phyloP scores from a whole-genome alignment of 2,113 vertebrate genomes.

The Seriola aureovittata region DNA sequence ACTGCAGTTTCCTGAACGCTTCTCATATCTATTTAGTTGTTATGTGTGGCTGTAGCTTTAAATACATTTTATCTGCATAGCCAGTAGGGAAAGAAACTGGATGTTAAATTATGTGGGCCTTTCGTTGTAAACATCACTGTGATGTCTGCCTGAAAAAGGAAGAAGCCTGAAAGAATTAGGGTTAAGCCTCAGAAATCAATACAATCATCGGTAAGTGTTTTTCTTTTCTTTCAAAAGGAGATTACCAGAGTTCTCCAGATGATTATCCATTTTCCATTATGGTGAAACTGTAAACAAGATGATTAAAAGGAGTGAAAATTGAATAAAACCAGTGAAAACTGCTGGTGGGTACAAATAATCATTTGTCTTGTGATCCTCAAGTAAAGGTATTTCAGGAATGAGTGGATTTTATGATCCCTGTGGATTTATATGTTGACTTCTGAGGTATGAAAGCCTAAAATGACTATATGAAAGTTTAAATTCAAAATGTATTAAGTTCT shows the following conservation, averaged over 20 bases:
- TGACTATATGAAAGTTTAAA: conserved; percentile 27
- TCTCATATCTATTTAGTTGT: background rate
- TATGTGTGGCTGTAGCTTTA: background rate
- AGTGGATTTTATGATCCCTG: conserved; percentile 23
- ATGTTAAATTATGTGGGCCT: conserved; percentile 50
- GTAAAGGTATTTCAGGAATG: conserved; percentile 1
- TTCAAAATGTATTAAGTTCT: conserved; percentile 10
- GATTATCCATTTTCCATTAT: conserved; percentile 48
- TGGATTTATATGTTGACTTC: conserved; percentile 23
- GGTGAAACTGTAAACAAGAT: conserved; percentile 47
- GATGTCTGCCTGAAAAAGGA: conserved; percentile 40
- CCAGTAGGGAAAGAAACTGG: background rate
- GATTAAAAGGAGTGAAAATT: conserved; percentile 42
- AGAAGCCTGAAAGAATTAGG: conserved; percentile 27
- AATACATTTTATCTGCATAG: conserved; percentile 7
- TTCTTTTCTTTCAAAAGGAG: conserved; percentile 33
- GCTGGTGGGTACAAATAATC: background rate
- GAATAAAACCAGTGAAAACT: conserved; percentile 40
- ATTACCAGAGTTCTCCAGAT: conserved; percentile 39
- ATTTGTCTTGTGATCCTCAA: conserved; percentile 20
- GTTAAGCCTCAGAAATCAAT: conserved; percentile 52
- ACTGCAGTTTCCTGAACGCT: background rate
- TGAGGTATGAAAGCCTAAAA: conserved; percentile 13
- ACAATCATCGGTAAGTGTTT: conserved; percentile 46
- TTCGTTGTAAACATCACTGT: conserved; percentile 41